Evolutionary conservation across 2,797 vertebrate species (phyloP).

Genomic region (Lepilemur ruficaudatus): DNA sequence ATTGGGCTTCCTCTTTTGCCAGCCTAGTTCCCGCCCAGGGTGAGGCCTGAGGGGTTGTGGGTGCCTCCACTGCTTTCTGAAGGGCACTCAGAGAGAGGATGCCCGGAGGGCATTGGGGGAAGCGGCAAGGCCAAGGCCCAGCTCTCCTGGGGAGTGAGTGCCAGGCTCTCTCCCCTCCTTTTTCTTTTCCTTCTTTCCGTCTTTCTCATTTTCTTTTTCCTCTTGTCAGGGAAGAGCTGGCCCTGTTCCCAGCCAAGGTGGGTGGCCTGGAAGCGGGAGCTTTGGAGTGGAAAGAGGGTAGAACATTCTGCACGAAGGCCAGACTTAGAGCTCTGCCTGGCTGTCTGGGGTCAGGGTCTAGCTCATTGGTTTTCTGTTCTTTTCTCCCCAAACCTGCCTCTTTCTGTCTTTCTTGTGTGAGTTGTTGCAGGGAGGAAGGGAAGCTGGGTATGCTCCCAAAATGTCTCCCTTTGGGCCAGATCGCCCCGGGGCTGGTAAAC

Average conservation of each 20-base stretch:
- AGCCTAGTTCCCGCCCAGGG: not conserved
- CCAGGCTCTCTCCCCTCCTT: not conserved
- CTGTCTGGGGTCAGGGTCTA: constrained; percentile 16
- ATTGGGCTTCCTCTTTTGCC: not conserved
- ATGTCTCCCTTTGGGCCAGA: not conserved
- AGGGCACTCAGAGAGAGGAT: constrained; percentile 18
- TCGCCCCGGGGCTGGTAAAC: not conserved
- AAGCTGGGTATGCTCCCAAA: not conserved
- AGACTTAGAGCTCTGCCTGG: constrained; percentile 8
- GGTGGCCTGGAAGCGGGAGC: not conserved
- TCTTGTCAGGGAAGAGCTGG: not conserved
- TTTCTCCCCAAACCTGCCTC: not conserved
- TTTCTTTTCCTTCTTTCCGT: not conserved
- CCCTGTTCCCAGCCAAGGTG: constrained; percentile 19
- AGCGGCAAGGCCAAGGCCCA: not conserved
- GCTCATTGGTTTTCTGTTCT: not conserved
- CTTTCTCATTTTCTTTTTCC: constrained; percentile 43
- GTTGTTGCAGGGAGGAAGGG: not conserved
- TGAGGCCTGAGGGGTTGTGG: not conserved
- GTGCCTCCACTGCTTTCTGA: not conserved
- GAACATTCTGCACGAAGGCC: not conserved
- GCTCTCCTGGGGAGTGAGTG: not conserved
- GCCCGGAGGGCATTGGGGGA: not conserved
- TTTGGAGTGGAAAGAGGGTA: constrained; percentile 15
- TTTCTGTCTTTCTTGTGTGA: not conserved